phyloP scores from a whole-genome alignment of 1,140 invertebrate genomes.

The Eumeta japonica region DNA sequence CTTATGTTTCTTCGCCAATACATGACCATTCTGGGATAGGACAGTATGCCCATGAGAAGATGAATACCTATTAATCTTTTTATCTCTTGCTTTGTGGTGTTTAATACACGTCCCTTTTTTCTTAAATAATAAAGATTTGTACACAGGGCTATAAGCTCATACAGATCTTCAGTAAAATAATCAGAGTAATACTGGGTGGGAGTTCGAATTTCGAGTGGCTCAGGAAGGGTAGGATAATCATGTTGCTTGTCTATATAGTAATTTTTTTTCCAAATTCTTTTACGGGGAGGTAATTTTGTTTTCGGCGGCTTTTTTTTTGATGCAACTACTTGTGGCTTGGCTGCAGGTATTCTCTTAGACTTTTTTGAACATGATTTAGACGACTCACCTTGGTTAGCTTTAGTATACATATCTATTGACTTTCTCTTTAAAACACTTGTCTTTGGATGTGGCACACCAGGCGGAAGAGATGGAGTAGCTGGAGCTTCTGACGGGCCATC shows the following conservation, averaged over 20 bases:
- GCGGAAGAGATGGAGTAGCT: neutral
- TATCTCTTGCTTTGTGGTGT: constrained; percentile 3
- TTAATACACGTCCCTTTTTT: constrained; percentile 6
- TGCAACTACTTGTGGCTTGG: neutral
- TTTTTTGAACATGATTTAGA: no score
- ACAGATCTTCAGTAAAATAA: constrained; percentile 6
- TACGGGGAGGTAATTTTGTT: constrained; percentile 4
- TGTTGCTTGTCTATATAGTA: constrained; percentile 9
- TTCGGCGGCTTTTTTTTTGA: constrained; percentile 4
- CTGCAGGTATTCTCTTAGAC: neutral
- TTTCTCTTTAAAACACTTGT: no score
- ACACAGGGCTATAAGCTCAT: constrained; percentile 2
- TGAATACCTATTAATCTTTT: constrained; percentile 6
- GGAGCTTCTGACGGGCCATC: neutral
- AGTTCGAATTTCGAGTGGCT: constrained; percentile 2
- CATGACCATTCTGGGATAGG: constrained; percentile 6
- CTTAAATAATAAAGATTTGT: constrained; percentile 5
- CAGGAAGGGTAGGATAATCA: constrained; percentile 6
- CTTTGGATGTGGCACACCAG: no score
- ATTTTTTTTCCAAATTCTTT: no score
- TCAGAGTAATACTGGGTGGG: constrained; percentile 5
- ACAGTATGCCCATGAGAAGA: constrained; percentile 7
- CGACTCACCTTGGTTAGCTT: constrained; percentile 1
- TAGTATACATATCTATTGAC: no score
- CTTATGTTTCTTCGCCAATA: constrained; percentile 8